phyloP scores from a whole-genome alignment of 2,888 invertebrate species.

The Venustoraphidia nigricollis region DNA sequence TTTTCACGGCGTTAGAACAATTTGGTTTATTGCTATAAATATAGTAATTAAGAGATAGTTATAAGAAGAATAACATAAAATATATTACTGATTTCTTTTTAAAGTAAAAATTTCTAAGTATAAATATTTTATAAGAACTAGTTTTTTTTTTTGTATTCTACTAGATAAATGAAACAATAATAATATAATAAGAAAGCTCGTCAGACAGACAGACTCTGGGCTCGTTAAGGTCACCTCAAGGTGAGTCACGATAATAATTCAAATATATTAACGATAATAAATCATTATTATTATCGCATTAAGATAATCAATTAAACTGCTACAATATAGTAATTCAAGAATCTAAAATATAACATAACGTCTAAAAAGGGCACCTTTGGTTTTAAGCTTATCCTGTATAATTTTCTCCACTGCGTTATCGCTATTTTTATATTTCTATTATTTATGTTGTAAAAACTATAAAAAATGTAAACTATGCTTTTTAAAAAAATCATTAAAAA shows the following conservation, averaged over 20 bases:
- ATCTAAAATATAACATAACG: constrained; percentile 36
- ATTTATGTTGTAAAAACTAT: constrained; percentile 2
- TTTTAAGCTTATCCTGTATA: constrained; percentile 52
- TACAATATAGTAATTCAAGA: constrained; percentile 7
- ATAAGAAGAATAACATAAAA: constrained; percentile 15
- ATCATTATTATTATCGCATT: constrained; percentile 10
- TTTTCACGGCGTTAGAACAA: constrained; percentile 3
- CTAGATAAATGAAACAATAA: not conserved
- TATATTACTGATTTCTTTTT: constrained; percentile 12
- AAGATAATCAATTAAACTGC: constrained; percentile 18
- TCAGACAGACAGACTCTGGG: constrained; percentile 21
- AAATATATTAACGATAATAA: too few relatives aligned
- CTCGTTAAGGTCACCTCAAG: too few relatives aligned
- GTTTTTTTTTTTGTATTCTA: not conserved
- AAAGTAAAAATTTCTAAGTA: not conserved
- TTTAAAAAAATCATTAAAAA: not conserved
- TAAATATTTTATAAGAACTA: constrained; percentile 1
- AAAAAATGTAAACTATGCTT: constrained; percentile 1
- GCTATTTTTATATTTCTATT: constrained; percentile 30
- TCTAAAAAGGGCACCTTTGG: constrained; percentile 72
- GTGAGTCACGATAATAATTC: too few relatives aligned
- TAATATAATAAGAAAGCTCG: constrained; percentile 38
- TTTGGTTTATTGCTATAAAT: constrained; percentile 28
- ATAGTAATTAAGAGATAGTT: constrained; percentile 17
- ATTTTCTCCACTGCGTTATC: constrained; percentile 12